phyloP scores from a whole-genome alignment of 2,888 invertebrate species.

The Ganaspis brasiliensis region DNA sequence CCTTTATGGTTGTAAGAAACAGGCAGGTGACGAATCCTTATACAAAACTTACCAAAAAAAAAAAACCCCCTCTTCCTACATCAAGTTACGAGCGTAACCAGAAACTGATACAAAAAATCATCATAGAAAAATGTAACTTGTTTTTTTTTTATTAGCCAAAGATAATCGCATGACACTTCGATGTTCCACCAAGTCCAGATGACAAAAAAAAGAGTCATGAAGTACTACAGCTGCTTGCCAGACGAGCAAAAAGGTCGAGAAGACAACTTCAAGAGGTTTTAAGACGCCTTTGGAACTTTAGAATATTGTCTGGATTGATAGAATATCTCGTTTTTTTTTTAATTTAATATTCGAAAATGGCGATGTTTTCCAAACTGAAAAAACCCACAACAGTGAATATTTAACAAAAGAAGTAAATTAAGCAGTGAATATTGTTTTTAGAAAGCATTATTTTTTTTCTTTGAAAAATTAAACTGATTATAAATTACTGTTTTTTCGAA shows the following conservation, averaged over 20 bases:
- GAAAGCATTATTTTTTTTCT: no score
- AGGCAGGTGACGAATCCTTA: conserved; percentile 58
- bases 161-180: conserved; percentile 39
- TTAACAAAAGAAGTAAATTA: no score
- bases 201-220: conserved; percentile 38
- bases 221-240: conserved; percentile 41
- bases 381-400: no score
- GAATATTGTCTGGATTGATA: conserved; percentile 42
- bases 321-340: conserved; percentile 22
- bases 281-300: conserved; percentile 32
- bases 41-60: not conserved
- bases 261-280: conserved; percentile 39
- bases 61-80: not conserved
- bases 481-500: not conserved
- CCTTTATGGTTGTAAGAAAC: conserved; percentile 23
- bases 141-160: conserved; percentile 12
- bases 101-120: not conserved
- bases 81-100: not conserved
- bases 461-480: no score
- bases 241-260: conserved; percentile 38
- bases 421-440: no score
- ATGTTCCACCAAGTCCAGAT: conserved; percentile 27
- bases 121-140: not conserved
- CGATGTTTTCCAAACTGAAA: not conserved
- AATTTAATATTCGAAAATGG: conserved; percentile 8